Conservation (phyloP, 2,113 vertebrate genomes). For the Platanista minor region DNA sequence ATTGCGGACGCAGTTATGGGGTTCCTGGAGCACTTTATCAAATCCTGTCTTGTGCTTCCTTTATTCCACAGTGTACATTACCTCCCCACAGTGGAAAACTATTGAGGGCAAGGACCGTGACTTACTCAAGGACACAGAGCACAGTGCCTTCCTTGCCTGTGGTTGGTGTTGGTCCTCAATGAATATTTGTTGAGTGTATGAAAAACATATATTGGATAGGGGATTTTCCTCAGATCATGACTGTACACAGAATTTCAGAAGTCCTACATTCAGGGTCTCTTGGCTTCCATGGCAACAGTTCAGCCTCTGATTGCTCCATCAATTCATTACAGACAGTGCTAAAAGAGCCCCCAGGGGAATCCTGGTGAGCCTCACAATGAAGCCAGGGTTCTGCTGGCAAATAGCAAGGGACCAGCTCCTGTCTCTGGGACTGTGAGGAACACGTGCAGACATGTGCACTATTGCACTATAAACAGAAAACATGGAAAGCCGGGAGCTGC, state of each 20-base stretch:
- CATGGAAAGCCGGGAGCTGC: neutral
- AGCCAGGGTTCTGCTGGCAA: neutral
- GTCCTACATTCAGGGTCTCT: neutral
- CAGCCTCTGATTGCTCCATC: neutral
- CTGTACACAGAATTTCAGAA: neutral
- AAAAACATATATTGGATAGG: neutral
- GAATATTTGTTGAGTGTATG: neutral
- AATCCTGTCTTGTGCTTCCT: neutral
- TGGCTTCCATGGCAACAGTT: neutral
- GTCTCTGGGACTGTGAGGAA: neutral
- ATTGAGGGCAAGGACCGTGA: neutral
- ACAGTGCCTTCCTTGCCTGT: neutral
- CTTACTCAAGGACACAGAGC: neutral
- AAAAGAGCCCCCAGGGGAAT: neutral
- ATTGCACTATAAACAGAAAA: neutral
- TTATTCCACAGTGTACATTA: neutral
- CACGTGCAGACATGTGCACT: fast-evolving
- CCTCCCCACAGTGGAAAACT: neutral
- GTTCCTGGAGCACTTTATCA: neutral
- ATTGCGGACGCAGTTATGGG: neutral
- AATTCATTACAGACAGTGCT: neutral
- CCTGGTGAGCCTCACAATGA: neutral
- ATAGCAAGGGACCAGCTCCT: neutral
- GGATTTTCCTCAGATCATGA: neutral
- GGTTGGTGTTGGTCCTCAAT: neutral